Percentiles rank a stretch among this genome's conserved stretches.
Evolutionary conservation across 2,113 vertebrate genomes (phyloP).

Genomic region (Notechis scutatus): DNA sequence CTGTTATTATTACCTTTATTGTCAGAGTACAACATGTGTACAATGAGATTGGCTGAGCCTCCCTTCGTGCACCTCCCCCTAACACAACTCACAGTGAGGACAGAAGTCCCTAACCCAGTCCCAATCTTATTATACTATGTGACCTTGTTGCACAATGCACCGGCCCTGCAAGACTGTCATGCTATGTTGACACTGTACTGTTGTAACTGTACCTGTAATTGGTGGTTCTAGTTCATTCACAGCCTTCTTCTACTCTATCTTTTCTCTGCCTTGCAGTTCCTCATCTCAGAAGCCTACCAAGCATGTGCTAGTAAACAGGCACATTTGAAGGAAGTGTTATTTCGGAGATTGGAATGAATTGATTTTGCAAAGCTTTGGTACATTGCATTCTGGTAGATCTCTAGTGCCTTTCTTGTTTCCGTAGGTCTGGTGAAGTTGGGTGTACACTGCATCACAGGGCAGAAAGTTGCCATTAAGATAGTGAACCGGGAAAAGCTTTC

Average conservation of each 20-base stretch:
- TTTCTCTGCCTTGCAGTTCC: background rate
- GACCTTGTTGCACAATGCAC: no score
- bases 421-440: slow-evolving; percentile 89
- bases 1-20: no score
- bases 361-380: background rate
- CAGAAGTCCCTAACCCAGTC: no score
- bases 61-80: no score
- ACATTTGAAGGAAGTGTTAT: background rate
- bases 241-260: background rate
- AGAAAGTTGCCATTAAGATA: slow-evolving; percentile 94
- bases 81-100: no score
- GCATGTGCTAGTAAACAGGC: background rate
- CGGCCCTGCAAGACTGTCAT: no score
- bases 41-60: no score
- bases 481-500: slow-evolving; percentile 93
- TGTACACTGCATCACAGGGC: slow-evolving; percentile 87
- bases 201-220: background rate
- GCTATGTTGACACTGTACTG: no score
- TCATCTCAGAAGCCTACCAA: background rate
- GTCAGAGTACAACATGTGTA: no score
- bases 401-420: background rate
- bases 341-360: background rate
- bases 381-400: background rate
- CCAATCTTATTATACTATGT: no score
- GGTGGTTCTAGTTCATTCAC: background rate